These are phyloP conservation scores for Thymelicus sylvestris DNA, from an alignment of 2,888 invertebrate genomes.

Conservation along the genomic window DNA sequence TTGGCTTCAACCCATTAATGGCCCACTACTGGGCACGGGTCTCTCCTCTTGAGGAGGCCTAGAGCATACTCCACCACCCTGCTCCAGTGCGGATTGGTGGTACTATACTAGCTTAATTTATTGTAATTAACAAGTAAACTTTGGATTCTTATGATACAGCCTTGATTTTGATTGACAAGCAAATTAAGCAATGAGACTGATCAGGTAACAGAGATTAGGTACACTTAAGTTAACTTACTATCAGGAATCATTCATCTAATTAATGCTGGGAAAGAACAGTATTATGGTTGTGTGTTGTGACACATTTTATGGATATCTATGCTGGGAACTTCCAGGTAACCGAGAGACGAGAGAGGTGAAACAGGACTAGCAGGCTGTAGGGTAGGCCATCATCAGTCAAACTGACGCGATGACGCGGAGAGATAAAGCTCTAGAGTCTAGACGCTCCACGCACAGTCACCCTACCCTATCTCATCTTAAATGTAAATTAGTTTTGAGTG, in stretches of 20 bases:
- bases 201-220: too few relatives aligned
- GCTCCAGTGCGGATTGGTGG: too few relatives aligned
- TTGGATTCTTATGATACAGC: too few relatives aligned
- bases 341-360: background rate
- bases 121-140: too few relatives aligned
- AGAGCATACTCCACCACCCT: too few relatives aligned
- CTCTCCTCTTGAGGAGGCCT: too few relatives aligned
- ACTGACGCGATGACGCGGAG: constrained; percentile 20
- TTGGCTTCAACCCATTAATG: too few relatives aligned
- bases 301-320: constrained; percentile 1
- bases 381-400: constrained; percentile 9
- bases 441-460: background rate
- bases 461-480: constrained; percentile 14
- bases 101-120: too few relatives aligned
- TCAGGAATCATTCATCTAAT: background rate
- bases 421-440: background rate
- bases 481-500: constrained; percentile 30
- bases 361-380: background rate
- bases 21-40: too few relatives aligned
- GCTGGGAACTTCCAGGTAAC: background rate
- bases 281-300: constrained; percentile 10
- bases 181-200: too few relatives aligned
- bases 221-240: background rate
- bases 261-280: background rate
- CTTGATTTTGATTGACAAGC: too few relatives aligned